Conservation (phyloP, 2,888 invertebrate species). For the Steinernema hermaphroditum region DNA sequence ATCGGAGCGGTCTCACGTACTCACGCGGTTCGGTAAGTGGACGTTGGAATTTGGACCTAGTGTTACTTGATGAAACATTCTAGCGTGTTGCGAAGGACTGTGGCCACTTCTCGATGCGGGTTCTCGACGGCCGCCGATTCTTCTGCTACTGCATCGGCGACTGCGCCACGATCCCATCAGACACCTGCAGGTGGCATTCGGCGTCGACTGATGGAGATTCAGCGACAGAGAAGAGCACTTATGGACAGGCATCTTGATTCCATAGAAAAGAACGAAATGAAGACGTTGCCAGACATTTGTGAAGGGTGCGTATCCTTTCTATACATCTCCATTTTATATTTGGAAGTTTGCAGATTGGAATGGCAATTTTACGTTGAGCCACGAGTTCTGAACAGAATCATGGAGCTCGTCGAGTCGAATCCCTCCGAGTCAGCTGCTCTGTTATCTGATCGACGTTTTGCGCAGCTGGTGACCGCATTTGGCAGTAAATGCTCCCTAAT, state of each 20-base stretch:
- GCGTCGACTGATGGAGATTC: not conserved
- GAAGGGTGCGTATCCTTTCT: not conserved
- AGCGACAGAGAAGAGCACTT: not conserved
- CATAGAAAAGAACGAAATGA: not conserved
- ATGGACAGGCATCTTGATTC: conserved; percentile 2
- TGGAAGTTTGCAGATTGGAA: no score
- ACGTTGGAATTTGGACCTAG: no score
- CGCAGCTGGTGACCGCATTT: not conserved
- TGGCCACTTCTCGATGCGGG: not conserved
- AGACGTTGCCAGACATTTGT: conserved; percentile 1
- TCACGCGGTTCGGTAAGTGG: not conserved
- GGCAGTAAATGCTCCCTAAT: not conserved
- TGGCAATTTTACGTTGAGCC: not conserved
- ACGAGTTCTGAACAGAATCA: not conserved
- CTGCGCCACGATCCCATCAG: not conserved
- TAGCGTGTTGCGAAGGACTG: not conserved
- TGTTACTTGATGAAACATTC: not conserved
- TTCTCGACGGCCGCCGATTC: not conserved
- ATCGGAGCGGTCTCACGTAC: conserved; percentile 8
- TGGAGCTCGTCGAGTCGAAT: not conserved
- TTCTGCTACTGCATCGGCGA: not conserved
- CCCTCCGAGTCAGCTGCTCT: not conserved
- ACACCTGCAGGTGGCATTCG: not conserved
- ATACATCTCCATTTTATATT: no score
- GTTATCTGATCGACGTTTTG: not conserved